Conservation (phyloP, 2,888 invertebrate genomes). For the Byasa hedistus region DNA sequence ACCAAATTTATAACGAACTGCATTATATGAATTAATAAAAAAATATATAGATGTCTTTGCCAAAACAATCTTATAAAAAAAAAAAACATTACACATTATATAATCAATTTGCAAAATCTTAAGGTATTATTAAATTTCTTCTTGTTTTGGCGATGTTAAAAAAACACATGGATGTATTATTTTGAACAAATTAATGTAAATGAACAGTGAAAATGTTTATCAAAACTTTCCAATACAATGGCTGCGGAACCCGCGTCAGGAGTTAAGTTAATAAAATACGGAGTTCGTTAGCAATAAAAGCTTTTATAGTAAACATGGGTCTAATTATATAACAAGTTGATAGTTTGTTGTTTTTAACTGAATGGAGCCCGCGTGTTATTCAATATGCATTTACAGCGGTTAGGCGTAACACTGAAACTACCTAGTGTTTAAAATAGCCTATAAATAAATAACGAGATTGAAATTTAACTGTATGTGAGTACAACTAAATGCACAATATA, state of each 20-base stretch:
- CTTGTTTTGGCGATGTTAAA: no score
- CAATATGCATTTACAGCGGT: slow-evolving; percentile 37
- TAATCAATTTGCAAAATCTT: no score
- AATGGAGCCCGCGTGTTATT: slow-evolving; percentile 45
- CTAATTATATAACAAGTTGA: slow-evolving; percentile 45
- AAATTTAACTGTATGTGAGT: not conserved
- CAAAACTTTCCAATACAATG: not conserved
- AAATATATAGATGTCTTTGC: no score
- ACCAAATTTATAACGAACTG: no score
- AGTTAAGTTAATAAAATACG: slow-evolving; percentile 1
- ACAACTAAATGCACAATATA: no score
- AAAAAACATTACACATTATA: no score
- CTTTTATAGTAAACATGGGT: slow-evolving; percentile 33
- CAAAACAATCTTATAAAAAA: no score
- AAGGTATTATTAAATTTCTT: no score
- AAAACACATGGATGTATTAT: no score
- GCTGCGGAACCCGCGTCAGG: not conserved
- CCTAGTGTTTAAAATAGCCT: slow-evolving; percentile 13
- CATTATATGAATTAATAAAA: no score
- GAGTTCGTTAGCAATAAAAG: slow-evolving; percentile 16
- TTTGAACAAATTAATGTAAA: no score
- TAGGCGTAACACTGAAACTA: slow-evolving; percentile 12
- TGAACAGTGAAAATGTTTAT: no score
- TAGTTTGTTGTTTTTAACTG: slow-evolving; percentile 51
- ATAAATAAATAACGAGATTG: slow-evolving; percentile 2